These are phyloP conservation scores for Remorina albescens DNA, from an alignment of 2,797 vertebrate species.

Conservation along the genomic window DNA sequence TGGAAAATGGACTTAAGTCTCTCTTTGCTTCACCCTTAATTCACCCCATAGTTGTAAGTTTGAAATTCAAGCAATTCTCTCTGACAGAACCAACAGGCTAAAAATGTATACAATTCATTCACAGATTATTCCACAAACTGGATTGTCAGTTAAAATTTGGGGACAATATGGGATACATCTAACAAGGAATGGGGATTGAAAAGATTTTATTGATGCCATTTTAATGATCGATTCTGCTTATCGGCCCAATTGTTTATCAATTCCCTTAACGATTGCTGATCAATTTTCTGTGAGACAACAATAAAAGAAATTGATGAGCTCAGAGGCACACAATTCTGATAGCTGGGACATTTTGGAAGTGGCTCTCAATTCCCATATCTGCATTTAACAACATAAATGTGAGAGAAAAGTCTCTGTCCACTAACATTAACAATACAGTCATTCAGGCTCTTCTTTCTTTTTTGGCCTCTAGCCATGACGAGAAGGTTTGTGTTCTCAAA, in stretches of 20 bases:
- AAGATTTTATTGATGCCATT: neutral
- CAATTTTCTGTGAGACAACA: neutral
- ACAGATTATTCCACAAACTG: neutral
- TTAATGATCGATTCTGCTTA: neutral
- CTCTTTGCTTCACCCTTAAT: constrained; percentile 82
- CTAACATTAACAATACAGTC: constrained; percentile 11
- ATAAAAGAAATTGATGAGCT: neutral
- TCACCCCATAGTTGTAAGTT: constrained; percentile 87
- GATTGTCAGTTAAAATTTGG: constrained; percentile 16
- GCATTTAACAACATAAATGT: constrained; percentile 17
- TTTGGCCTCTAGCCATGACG: constrained; percentile 30
- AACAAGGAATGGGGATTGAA: neutral
- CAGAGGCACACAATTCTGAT: neutral
- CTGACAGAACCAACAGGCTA: constrained; percentile 3
- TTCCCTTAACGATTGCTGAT: neutral
- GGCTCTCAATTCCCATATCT: neutral
- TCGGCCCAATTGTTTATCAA: neutral
- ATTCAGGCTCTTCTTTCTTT: constrained; percentile 3
- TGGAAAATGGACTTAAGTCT: constrained; percentile 86
- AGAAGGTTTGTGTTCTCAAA: constrained; percentile 38
- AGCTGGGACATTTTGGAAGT: too few species aligned
- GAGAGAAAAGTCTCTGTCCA: constrained; percentile 33
- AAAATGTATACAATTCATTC: neutral
- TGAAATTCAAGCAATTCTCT: constrained; percentile 21
- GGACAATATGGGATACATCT: constrained; percentile 35